Base-by-base conservation (phyloP, 2,113 vertebrate species). In the Mesembrinibis cayennensis region DNA sequence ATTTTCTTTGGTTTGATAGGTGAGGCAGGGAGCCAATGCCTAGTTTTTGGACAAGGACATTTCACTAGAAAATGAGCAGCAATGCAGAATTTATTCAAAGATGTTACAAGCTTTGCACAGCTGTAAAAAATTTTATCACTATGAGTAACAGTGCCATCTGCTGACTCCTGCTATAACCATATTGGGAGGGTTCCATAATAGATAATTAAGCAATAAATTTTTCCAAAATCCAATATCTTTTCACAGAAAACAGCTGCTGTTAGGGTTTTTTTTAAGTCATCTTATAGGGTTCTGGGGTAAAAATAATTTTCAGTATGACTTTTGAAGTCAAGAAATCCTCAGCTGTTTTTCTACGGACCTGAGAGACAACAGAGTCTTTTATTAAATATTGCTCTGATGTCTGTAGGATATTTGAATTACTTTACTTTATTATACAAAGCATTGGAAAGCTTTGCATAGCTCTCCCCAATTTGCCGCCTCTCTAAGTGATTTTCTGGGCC, bases 61-160 rank as follows among this genome's bases (percentile, higher is more conserved):
- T 87, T 95, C 58, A 66, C 40, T n/a, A 85, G 61, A 74, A 95
- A 96, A 89, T 61, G 87, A 95, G 81, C 72, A 95, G 84, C 77
- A 77, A 66, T 56, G 45, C 81, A 91, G 87, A 82, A 91, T 78
- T 95, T 91, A 52, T 73, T 82, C 72, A 65, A 89, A 73, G 82
- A 62, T 7, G 3, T 65, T 93, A 52, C 83, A 69, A 90, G 87
- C 61, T 91, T 84, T 79, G 61, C 83, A 95, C 94, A 92, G 91
- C 93, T 95, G 91, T 92, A 97, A 85, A 91, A 91, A 62, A 45
- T 91, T 95, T 93, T 93, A 97, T 96, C 95, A 84, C 93, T 87
- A 34, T 93, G 89, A 97, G 87, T 95, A 97, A 96, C 87, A 97
- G 91, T 96, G 96, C 96, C 97, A 97, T 97, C 97, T 97, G 95